Percentiles rank a stretch among this genome's conserved stretches.
These are phyloP conservation scores for Trochalopteron elliotii DNA, from an alignment of 2,113 vertebrate genomes.

Conservation along the genomic window DNA sequence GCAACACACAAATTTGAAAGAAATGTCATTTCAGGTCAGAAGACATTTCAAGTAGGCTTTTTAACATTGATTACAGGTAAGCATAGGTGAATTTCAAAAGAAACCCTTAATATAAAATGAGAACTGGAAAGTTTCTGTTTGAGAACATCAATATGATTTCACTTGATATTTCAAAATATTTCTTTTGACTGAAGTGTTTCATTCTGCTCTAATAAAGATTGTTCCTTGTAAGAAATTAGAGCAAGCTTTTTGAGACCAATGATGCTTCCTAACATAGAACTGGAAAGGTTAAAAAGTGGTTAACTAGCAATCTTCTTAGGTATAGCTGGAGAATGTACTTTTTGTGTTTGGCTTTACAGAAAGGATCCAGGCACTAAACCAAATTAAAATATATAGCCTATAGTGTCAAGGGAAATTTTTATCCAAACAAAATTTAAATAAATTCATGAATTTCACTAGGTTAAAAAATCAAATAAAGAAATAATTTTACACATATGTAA, in stretches of 20 bases:
- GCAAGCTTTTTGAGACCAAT: not conserved
- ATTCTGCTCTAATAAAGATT: not conserved
- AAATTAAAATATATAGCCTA: not conserved
- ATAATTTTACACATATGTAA: slow-evolving; percentile 32
- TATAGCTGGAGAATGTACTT: not conserved
- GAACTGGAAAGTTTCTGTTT: not conserved
- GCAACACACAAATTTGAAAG: not conserved
- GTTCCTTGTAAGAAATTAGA: not conserved
- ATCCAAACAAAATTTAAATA: slow-evolving; percentile 28
- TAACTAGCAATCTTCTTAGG: not conserved
- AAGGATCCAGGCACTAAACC: not conserved
- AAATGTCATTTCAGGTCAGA: slow-evolving; percentile 24
- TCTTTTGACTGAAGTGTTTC: not conserved
- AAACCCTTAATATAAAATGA: not conserved
- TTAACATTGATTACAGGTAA: not conserved
- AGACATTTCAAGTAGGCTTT: not conserved
- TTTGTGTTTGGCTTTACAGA: not conserved
- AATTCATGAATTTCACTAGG: not conserved
- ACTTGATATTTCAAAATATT: not conserved
- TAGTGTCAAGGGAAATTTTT: not conserved
- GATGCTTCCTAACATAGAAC: not conserved
- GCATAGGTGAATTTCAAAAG: not conserved
- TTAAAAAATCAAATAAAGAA: slow-evolving; percentile 20
- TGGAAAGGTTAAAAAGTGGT: not conserved
- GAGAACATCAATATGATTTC: not conserved